Base-by-base conservation (phyloP, 2,888 invertebrate species). In the Andrena trimmerana region DNA sequence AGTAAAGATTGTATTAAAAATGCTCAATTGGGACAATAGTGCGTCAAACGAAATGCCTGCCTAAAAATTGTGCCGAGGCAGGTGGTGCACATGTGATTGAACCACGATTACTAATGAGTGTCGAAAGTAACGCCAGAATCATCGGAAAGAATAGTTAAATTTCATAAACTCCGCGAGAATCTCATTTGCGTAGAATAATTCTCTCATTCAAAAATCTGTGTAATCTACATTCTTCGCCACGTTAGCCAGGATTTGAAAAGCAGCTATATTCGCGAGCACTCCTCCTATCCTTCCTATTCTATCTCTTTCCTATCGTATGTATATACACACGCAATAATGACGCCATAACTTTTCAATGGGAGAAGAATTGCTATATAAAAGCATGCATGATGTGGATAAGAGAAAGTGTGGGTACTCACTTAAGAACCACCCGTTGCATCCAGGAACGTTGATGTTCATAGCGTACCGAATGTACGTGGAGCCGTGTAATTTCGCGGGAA, bases 361-460 rank as follows among this genome's bases (percentile, higher is more conserved):
- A 27, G 24, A 24, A 57, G 27, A 10, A 24, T 20, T 27, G 24
- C 10, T 27, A 13, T 4, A 24, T 24, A 57, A 42, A 42, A 42
- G 42, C 42, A 42, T 42, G 42, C 42, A 16, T 5, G 20, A 57
- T 24, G 27, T n/a, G 42, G 7, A n/a, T 16, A 33, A 33, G 63
- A 33, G 48, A 52, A 73, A 50, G 52, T 36, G 7, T 66, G n/a
- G 24, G 4, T 66, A 88, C 89, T 89, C 86, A 90, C 89, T 89
- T 87, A 79, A 78, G 66, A 85, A 89, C 75, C 85, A 88, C 81
- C 86, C 88, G 89, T 88, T 89, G 69, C 70, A 85, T 74, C 82
- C 86, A 69, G 74, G 82, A 69, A 82, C 81, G 83, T 86, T 74
- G 86, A 88, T 86, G 83, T 87, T 90, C 89, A 90, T 89, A 89